phyloP scores from a whole-genome alignment of 2,113 vertebrate genomes.

The Conger conger region DNA sequence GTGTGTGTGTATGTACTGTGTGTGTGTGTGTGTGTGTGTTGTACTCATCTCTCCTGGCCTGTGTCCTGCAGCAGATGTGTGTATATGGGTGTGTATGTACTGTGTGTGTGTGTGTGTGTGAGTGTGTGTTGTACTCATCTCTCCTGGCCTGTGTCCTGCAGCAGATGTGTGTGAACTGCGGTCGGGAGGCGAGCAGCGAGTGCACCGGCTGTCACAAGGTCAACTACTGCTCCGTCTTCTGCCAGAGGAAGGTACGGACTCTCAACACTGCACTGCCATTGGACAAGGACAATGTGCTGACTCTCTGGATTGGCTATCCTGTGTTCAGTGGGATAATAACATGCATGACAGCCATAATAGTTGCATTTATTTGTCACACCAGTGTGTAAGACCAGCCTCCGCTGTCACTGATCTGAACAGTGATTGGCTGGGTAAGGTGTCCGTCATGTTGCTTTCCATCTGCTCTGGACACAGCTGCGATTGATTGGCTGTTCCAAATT shows the following conservation, averaged over 20 bases:
- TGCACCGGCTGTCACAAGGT: constrained; percentile 95
- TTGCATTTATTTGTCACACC: too few species aligned
- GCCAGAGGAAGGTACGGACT: constrained; percentile 86
- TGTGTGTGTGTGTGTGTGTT: too few species aligned
- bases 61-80: neutral
- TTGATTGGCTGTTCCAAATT: too few species aligned
- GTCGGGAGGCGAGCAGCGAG: constrained; percentile 87
- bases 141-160: constrained; percentile 50
- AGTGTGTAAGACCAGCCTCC: too few species aligned
- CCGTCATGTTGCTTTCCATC: too few species aligned
- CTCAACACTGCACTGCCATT: neutral
- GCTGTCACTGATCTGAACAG: too few species aligned
- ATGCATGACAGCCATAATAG: too few species aligned
- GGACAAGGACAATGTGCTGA: neutral
- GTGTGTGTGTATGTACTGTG: too few species aligned
- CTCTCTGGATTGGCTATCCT: neutral
- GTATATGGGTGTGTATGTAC: neutral
- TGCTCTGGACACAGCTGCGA: too few species aligned
- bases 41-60: too few species aligned
- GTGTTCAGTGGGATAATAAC: neutral
- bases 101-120: neutral
- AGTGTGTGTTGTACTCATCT: neutral
- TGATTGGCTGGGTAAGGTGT: too few species aligned
- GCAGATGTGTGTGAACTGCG: constrained; percentile 94
- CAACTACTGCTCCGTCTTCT: constrained; percentile 97